Conservation (phyloP, 1,140 invertebrate species). For the Bactericera cockerelli region DNA sequence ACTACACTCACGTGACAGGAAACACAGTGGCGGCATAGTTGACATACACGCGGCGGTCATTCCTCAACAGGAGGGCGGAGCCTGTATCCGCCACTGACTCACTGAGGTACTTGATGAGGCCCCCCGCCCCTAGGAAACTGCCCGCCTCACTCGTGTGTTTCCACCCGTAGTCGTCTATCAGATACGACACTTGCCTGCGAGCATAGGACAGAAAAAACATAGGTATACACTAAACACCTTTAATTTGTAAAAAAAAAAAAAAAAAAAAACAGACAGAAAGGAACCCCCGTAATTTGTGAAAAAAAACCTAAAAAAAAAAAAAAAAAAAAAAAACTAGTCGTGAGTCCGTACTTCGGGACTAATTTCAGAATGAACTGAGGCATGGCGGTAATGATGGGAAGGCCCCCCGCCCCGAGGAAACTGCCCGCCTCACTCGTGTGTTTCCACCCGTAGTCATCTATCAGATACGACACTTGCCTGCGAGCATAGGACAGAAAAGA, state of each 20-base stretch:
- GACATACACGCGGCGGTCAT: conserved; percentile 3
- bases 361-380: too few relatives aligned
- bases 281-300: too few relatives aligned
- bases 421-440: conserved; percentile 4
- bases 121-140: not conserved
- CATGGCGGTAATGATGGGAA: too few relatives aligned
- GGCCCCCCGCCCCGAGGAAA: not conserved
- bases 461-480: not conserved
- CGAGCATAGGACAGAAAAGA: too few relatives aligned
- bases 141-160: conserved; percentile 4
- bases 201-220: too few relatives aligned
- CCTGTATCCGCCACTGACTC: not conserved
- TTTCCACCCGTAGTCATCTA: conserved; percentile 2
- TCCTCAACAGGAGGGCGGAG: not conserved
- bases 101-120: not conserved
- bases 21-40: conserved; percentile 6
- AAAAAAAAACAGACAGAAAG: not conserved
- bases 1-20: not conserved
- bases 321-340: too few relatives aligned
- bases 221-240: not conserved
- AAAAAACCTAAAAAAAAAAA: too few relatives aligned
- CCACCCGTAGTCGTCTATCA: not conserved
- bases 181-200: not conserved
- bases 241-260: not conserved
- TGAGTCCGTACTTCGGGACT: too few relatives aligned